Percentiles rank a stretch among this genome's conserved stretches.
Conservation (phyloP, 2,888 invertebrate genomes). For the Drosophila nr. perissopoda region DNA sequence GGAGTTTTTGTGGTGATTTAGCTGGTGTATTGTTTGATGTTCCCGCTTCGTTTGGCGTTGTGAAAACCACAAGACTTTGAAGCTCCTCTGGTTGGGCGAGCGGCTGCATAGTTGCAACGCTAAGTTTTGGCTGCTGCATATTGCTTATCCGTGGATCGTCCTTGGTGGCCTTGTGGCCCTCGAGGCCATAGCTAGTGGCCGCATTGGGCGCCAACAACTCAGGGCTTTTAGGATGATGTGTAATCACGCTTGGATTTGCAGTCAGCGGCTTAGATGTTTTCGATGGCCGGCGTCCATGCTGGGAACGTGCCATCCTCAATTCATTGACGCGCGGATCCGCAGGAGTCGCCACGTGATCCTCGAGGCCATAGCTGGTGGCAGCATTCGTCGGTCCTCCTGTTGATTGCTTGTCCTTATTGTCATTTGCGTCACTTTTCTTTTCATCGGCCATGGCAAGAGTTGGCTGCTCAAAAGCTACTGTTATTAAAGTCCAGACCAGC, state of each 20-base stretch:
- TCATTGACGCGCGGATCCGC: conserved; percentile 32
- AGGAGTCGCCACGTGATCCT: conserved; percentile 31
- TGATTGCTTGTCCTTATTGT: accelerated
- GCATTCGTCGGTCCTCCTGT: conserved; percentile 22
- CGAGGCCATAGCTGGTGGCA: conserved; percentile 41
- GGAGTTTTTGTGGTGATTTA: neutral
- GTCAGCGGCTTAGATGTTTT: neutral
- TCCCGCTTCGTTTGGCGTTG: neutral
- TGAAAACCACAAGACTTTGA: neutral
- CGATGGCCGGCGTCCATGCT: neutral
- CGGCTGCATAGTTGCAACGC: neutral
- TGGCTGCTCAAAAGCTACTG: neutral
- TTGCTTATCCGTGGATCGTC: conserved; percentile 32
- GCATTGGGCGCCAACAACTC: conserved; percentile 18
- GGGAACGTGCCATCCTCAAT: conserved; percentile 1
- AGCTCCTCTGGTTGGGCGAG: neutral
- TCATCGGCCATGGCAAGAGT: conserved; percentile 23
- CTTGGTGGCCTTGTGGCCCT: conserved; percentile 39
- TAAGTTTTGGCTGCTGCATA: neutral
- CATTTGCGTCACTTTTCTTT: neutral
- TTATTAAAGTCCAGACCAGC: conserved; percentile 22
- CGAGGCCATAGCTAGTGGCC: conserved; percentile 47
- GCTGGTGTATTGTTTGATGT: neutral
- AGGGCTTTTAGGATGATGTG: neutral
- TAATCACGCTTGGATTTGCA: neutral